phyloP scores from a whole-genome alignment of 2,888 invertebrate genomes.

The Ctena decussata region DNA sequence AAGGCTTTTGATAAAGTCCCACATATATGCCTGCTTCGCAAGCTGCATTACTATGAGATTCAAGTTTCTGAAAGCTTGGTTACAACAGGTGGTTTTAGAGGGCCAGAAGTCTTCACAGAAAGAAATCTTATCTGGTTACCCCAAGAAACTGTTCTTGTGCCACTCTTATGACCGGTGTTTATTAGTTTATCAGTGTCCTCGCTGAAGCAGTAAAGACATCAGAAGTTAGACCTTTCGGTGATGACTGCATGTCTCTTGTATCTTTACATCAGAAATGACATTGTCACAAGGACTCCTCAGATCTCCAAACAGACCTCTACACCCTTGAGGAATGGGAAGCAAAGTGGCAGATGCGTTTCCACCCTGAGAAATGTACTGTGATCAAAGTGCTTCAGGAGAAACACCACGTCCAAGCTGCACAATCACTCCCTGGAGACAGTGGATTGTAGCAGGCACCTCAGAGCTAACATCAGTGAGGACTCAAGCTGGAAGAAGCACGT shows the following conservation, averaged over 20 bases:
- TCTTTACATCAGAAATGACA: constrained; percentile 1
- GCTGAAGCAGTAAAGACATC: constrained; percentile 76
- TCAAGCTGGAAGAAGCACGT: not conserved
- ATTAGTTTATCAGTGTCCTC: too few relatives aligned
- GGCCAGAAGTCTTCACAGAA: not conserved
- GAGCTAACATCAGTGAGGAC: not conserved
- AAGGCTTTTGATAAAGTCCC: not conserved
- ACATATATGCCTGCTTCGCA: not conserved
- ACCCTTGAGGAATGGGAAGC: constrained; percentile 19
- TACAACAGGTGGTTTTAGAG: not conserved
- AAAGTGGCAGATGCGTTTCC: constrained; percentile 12
- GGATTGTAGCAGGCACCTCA: not conserved
- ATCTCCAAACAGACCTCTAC: constrained; percentile 16
- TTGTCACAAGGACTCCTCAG: not conserved
- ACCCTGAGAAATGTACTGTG: constrained; percentile 10
- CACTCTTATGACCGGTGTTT: constrained; percentile 18
- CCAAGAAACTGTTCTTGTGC: constrained; percentile 31
- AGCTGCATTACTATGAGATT: not conserved
- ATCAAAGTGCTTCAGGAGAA: not conserved
- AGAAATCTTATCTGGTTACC: constrained; percentile 17
- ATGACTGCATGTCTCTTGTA: constrained; percentile 36
- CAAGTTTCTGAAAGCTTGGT: constrained; percentile 34
- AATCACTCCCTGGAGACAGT: not conserved
- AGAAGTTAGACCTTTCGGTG: constrained; percentile 25
- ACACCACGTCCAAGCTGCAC: not conserved